Base-by-base conservation (phyloP, 2,113 vertebrate genomes). In the Anoplopoma fimbria region DNA sequence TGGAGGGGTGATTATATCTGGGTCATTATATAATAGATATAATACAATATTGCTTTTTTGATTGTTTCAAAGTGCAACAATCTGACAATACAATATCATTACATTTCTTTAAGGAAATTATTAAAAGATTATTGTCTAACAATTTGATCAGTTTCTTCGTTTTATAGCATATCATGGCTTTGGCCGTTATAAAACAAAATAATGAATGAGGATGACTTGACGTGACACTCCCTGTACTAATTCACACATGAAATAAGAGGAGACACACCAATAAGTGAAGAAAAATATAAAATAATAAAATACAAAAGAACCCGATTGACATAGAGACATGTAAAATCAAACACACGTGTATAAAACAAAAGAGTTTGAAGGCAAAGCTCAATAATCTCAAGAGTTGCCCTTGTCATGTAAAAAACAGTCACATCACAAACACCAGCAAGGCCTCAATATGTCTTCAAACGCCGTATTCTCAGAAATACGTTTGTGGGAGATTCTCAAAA, bases 371-470 rank as follows among this genome's bases (percentile, higher is more conserved):
- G 72, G 83, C 79, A 84, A 92, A 81, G 51, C 76, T 57, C 23
- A 72, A 49, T 10, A 17, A 60, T 76, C 65, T 74, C 55, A 42
- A 81, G 60, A 70, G 55, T 0, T 19, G 15, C 55, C 29, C 79
- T 64, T 33, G 73, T 75, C 79, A 6, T 19, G 55, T 76, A 73
- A 73, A 4, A 84, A 85, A 75, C 64, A 75, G 78, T 76, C 68
- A 13, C 49, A 25, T 77, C 68, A 81, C 69, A 79, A 76, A 86
- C 49, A 79, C 81, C 82, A 78, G 72, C 77, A 91, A 92, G 91
- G 91, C 91, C 91, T 87, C 87, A 4, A 57, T 34, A 73, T 29
- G 27, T 75, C 10, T 36, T 49, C 19, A 15, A 62, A 45, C 19
- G n/a, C 12, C n/a, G 55, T 69, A 74, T 53, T 64, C 12, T 40